Evolutionary conservation across 2,797 vertebrate genomes (phyloP), one percentile per base, ranked within the genome.

Genomic region (Trachops cirrhosus): DNA sequence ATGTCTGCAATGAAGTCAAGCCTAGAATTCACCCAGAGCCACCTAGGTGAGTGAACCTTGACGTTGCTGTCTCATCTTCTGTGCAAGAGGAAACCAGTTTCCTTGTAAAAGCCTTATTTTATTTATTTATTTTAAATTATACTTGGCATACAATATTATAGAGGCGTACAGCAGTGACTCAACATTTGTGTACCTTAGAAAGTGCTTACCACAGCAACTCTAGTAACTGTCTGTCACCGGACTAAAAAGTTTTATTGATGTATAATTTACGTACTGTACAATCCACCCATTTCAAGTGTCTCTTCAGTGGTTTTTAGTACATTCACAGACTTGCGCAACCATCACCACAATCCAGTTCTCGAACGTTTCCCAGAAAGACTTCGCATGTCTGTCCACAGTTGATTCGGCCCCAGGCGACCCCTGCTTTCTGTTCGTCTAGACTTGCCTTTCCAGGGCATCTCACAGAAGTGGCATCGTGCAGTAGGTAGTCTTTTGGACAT

Each of bases 21-120:
- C 75, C 96, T 96, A 3, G 97, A 97, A 82, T 98, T 98, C 86
- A 89, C 86, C 24, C 93, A 88, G 59, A 91, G 34, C 54, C 98
- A 96, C 77, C 97, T 99, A 34, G 86, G 99, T 99, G 98, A 99
- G 99, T 97, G 85, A 21, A 39, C 62, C 44, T 62, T 24, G 73
- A 91, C 0, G 1, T 41, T 14, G 6, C 22, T 86, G 5, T 52
- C 54, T 70, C 37, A 34, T 54, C 57, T 26, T 92, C 48, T 2
- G 0, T 37, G 9, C 16, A 29, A 52, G 41, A 71, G 41, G 44
- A 70, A 90, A 37, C n/a, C 37, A 18, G 11, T 39, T 59, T 77
- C 84, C 82, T 71, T 32, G 14, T 9, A 11, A 80, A 85, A 48
- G 19, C 77, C 67, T 92, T 68, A 29, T 68, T 32, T 46, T 64